Conservation (phyloP, 1,140 invertebrate species). For the honey bee (Apis mellifera) region Amel_HAv3.1 CM009931.2:20996001-20996500, state of each 20-base stretch:
- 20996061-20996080: not conserved
- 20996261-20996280: not conserved
- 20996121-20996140: conserved; percentile 1
- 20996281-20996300: not conserved
- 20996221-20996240: no score
- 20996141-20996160: not conserved
- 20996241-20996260: not conserved
- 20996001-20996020: conserved; percentile 42
- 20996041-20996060: not conserved
- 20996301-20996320: not conserved
- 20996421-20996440: not conserved
- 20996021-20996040: conserved; percentile 37
- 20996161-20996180: conserved; percentile 3
- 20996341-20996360: not conserved
- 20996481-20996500: conserved; percentile 41
- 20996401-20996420: not conserved
- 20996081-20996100: conserved; percentile 7
- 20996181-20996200: conserved; percentile 3
- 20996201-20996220: conserved; percentile 22
- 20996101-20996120: conserved; percentile 14
- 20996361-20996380: no score
- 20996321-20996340: not conserved
- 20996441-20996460: conserved; percentile 22
- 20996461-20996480: conserved; percentile 37
- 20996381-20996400: not conserved